These are phyloP conservation scores for Cossypha polioptera DNA, from an alignment of 2,797 vertebrate genomes.

Conservation along the genomic window DNA sequence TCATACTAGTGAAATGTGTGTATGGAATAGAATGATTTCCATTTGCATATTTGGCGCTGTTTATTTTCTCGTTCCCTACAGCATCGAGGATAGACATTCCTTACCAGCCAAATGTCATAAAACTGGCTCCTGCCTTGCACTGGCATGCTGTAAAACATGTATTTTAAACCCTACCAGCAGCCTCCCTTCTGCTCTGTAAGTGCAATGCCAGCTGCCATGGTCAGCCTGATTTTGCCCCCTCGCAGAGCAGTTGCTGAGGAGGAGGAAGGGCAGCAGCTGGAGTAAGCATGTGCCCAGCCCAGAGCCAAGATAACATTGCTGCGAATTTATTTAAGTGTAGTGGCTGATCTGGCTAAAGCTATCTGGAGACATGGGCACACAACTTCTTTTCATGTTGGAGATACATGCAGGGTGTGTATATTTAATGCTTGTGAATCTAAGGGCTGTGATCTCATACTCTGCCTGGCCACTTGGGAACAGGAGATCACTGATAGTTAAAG, in stretches of 20 bases:
- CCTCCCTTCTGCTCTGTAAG: constrained; percentile 8
- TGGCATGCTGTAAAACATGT: neutral
- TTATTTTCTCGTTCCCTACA: constrained; percentile 17
- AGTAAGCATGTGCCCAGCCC: neutral
- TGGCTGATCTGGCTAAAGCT: neutral
- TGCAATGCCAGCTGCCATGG: neutral
- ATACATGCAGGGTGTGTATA: neutral
- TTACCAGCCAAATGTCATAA: constrained; percentile 1
- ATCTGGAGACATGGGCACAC: neutral
- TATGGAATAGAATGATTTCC: neutral
- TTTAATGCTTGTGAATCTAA: neutral
- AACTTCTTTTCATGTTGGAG: neutral
- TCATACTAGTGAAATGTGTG: neutral
- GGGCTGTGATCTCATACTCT: neutral
- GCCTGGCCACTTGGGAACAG: neutral
- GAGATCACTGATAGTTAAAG: neutral
- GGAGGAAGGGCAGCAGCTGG: constrained; percentile 15
- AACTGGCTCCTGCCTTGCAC: constrained; percentile 7
- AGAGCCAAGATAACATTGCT: neutral
- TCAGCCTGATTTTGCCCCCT: neutral
- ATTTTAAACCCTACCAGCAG: constrained; percentile 8
- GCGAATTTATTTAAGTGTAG: neutral
- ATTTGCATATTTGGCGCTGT: constrained; percentile 1
- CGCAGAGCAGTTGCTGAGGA: accelerated
- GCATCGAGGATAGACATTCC: neutral